Evolutionary conservation across 2,888 invertebrate species (phyloP).

Genomic region (Prosapia bicincta): DNA sequence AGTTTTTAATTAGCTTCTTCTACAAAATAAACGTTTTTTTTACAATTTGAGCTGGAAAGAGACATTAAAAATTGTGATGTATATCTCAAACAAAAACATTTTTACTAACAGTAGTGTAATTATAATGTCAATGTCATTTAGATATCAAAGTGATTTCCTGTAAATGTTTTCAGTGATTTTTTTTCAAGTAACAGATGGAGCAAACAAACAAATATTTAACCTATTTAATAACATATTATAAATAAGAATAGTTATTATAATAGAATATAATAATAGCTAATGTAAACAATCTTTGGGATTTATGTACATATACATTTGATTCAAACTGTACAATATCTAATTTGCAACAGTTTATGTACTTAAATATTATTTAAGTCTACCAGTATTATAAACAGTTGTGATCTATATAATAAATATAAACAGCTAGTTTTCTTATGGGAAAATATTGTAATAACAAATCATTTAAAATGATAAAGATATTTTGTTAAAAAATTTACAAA

Average conservation of each 20-base stretch:
- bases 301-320: constrained; percentile 28
- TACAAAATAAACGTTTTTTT: not conserved
- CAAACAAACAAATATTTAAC: not conserved
- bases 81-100: constrained; percentile 6
- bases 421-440: not conserved
- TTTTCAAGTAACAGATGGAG: not conserved
- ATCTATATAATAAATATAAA: not conserved
- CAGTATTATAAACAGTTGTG: not conserved
- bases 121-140: not conserved
- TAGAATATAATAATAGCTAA: constrained; percentile 23
- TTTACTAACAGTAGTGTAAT: not conserved
- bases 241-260: constrained; percentile 24
- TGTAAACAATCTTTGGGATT: constrained; percentile 30
- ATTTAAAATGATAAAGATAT: not conserved
- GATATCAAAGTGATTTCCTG: not conserved
- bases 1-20: not conserved
- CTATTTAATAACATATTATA: constrained; percentile 16
- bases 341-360: not conserved
- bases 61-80: not conserved
- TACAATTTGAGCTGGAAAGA: not conserved
- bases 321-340: constrained; percentile 22
- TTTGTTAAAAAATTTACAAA: not conserved
- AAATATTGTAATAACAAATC: not conserved
- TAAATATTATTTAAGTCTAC: not conserved
- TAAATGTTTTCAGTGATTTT: not conserved